A percentile compares a stretch with the other conserved stretches of the same genome.
These are phyloP conservation scores for Idaea dimidiata DNA, from an alignment of 2,888 invertebrate species.

Conservation along the genomic window DNA sequence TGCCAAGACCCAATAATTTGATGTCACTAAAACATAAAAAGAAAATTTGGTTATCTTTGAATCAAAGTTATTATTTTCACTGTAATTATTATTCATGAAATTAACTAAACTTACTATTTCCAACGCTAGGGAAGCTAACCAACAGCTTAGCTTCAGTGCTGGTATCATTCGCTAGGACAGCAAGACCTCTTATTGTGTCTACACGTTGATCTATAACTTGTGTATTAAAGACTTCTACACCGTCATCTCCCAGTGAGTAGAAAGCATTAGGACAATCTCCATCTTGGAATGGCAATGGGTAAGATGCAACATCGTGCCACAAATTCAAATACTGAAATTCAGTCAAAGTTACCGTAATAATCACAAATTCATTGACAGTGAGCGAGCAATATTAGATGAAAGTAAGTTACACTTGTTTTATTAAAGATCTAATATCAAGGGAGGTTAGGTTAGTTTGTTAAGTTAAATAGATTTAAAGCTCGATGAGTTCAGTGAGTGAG, in stretches of 20 bases:
- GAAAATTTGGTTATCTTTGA: background rate
- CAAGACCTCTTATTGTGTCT: conserved; percentile 48
- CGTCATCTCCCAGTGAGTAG: conserved; percentile 37
- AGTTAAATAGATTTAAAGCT: no score
- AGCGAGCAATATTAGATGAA: no score
- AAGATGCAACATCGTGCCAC: conserved; percentile 56
- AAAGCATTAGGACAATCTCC: conserved; percentile 54
- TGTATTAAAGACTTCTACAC: conserved; percentile 41
- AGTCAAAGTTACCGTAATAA: background rate
- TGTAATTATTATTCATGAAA: background rate
- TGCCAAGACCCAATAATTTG: conserved; percentile 81
- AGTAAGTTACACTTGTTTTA: no score
- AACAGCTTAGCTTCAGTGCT: conserved; percentile 78
- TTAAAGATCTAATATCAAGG: no score
- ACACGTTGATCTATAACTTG: conserved; percentile 50
- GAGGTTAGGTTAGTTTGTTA: no score
- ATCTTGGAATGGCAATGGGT: conserved; percentile 47
- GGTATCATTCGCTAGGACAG: conserved; percentile 63
- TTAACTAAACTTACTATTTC: conserved; percentile 26
- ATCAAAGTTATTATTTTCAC: background rate
- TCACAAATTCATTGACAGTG: background rate
- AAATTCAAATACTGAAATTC: conserved; percentile 47
- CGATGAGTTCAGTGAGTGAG: no score
- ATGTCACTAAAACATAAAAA: conserved; percentile 40
- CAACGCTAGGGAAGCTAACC: conserved; percentile 81